Evolutionary conservation across 2,888 invertebrate genomes (phyloP).

Genomic region (Salticus scenicus): DNA sequence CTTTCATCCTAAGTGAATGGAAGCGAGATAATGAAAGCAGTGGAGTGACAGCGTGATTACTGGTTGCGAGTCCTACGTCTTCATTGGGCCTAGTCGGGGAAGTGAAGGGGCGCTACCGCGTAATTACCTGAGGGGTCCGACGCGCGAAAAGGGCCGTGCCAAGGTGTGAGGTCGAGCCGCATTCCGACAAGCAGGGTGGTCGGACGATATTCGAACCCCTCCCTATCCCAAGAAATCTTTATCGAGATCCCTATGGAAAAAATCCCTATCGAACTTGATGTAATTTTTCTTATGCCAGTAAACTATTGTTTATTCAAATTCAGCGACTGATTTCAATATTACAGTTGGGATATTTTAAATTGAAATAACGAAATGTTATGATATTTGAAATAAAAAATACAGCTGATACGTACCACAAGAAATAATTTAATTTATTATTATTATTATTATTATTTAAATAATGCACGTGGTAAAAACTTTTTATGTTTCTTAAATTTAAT

Average conservation of each 20-base stretch:
- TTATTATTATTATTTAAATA: too few species aligned
- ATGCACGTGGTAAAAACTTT: too few species aligned
- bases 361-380: too few species aligned
- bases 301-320: too few species aligned
- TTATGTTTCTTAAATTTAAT: too few species aligned
- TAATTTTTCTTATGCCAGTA: too few species aligned
- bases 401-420: too few species aligned
- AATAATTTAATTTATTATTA: too few species aligned
- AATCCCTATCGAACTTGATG: neutral
- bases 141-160: slow-evolving; percentile 53
- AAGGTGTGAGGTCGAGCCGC: slow-evolving; percentile 67
- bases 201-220: slow-evolving; percentile 26
- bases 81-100: slow-evolving; percentile 53
- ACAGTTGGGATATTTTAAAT: too few species aligned
- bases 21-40: slow-evolving; percentile 46
- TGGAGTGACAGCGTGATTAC: slow-evolving; percentile 64
- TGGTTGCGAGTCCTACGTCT: slow-evolving; percentile 57
- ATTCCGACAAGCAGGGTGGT: slow-evolving; percentile 67
- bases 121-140: slow-evolving; percentile 48
- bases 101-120: slow-evolving; percentile 62
- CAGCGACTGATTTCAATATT: too few species aligned
- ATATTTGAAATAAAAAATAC: too few species aligned
- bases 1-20: slow-evolving; percentile 42
- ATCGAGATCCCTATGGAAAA: neutral
- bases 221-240: neutral